phyloP scores from a whole-genome alignment of 2,797 vertebrate genomes.

The Delichon dasypus region DNA sequence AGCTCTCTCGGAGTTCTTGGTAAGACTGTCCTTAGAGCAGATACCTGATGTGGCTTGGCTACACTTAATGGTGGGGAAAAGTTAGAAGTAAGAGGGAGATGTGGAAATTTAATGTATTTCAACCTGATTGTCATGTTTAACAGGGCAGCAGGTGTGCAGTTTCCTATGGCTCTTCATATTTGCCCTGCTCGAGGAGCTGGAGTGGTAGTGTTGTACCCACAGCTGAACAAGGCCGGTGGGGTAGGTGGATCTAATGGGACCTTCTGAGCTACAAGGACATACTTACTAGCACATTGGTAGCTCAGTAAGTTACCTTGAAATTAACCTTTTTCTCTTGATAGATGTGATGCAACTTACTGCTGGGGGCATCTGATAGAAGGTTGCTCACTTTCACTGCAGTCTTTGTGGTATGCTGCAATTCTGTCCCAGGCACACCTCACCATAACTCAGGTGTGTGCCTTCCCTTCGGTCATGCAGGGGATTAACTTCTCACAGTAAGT shows the following conservation, averaged over 20 bases:
- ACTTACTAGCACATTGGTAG: not conserved
- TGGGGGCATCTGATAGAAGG: not conserved
- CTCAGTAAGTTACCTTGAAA: not conserved
- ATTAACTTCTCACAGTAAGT: not conserved
- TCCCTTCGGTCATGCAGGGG: not conserved
- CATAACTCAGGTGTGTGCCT: accelerated
- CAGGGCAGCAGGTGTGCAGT: not conserved
- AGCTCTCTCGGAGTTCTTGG: accelerated
- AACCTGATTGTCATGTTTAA: not conserved
- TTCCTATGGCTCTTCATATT: not conserved
- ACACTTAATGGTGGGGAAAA: not conserved
- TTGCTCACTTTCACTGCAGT: not conserved
- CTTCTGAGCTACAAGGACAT: no score
- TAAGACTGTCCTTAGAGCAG: not conserved
- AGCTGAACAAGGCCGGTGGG: not conserved
- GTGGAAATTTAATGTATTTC: not conserved
- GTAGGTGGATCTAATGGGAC: not conserved
- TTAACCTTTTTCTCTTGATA: not conserved
- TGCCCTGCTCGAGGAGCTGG: not conserved
- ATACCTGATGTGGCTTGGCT: not conserved
- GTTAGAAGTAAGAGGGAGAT: not conserved
- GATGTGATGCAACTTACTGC: not conserved
- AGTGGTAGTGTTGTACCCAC: not conserved
- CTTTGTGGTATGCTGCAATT: not conserved
- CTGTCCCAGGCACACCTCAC: not conserved